A percentile compares a stretch with the other conserved stretches of the same genome.
phyloP scores from a whole-genome alignment of 2,888 invertebrate species.

The Dynastes tityus region DNA sequence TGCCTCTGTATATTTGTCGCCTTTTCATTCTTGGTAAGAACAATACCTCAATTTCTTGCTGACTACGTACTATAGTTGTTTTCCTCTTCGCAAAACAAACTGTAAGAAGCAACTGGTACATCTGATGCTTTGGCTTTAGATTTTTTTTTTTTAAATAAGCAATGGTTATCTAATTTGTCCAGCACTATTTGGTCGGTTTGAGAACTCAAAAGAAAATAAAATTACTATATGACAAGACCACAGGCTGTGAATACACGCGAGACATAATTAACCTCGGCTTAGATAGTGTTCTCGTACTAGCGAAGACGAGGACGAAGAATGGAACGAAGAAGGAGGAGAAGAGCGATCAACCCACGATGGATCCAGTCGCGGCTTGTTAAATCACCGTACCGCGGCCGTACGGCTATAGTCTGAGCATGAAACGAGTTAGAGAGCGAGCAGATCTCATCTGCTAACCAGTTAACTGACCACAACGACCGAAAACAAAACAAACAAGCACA shows the following conservation, averaged over 20 bases:
- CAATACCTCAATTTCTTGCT: too few species aligned
- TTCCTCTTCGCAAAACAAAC: neutral
- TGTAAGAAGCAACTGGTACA: neutral
- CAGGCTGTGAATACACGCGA: conserved; percentile 45
- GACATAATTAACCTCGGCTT: conserved; percentile 40
- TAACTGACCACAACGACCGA: conserved; percentile 45
- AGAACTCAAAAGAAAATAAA: conserved; percentile 39
- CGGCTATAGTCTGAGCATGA: conserved; percentile 7
- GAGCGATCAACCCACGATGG: conserved; percentile 26
- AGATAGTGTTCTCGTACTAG: conserved; percentile 32
- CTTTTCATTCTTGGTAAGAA: too few species aligned
- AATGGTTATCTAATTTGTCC: conserved; percentile 40
- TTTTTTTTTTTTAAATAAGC: neutral
- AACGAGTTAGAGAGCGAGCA: conserved; percentile 42
- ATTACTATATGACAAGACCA: conserved; percentile 43
- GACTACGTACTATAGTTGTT: neutral
- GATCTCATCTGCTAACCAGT: conserved; percentile 46
- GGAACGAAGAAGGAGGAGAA: conserved; percentile 29
- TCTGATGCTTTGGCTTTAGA: neutral
- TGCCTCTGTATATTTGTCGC: too few species aligned
- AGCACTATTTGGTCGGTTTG: conserved; percentile 28
- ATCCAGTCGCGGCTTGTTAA: conserved; percentile 31
- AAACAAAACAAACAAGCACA: conserved; percentile 41
- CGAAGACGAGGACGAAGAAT: conserved; percentile 24
- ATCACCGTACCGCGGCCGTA: conserved; percentile 22